These are phyloP conservation scores for Exaiptasia diaphana DNA, from an alignment of 64 coral and sea anemone genomes.

Conservation along the genomic window DNA sequence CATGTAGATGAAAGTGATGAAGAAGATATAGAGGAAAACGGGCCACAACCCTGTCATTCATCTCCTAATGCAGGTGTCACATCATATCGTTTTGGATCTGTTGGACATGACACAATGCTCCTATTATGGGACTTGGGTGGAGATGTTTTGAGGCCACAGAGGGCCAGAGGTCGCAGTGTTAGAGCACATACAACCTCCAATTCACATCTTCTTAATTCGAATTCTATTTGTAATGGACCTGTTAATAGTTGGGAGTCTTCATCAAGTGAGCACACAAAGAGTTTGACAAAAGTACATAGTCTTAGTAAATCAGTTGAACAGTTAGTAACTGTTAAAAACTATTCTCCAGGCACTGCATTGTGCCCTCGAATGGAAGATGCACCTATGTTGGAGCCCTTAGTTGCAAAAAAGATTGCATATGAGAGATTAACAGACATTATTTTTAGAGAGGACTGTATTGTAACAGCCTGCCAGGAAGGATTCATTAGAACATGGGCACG, in stretches of 20 bases:
- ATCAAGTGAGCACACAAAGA: constrained; percentile 66
- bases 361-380: constrained; percentile 87
- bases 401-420: constrained; percentile 95
- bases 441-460: constrained; percentile 94
- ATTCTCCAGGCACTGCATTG: constrained; percentile 68
- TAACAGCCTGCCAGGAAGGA: constrained; percentile 95
- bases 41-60: constrained; percentile 24
- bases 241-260: constrained; percentile 43
- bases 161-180: constrained; percentile 69
- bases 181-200: constrained; percentile 44
- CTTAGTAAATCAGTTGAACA: constrained; percentile 92
- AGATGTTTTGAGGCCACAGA: constrained; percentile 77
- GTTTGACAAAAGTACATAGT: constrained; percentile 84
- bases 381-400: constrained; percentile 86
- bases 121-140: constrained; percentile 92
- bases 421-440: constrained; percentile 81
- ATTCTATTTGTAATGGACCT: constrained; percentile 88
- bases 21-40: constrained; percentile 87
- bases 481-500: constrained; percentile 98
- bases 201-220: constrained; percentile 24
- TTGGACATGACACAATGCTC: constrained; percentile 91
- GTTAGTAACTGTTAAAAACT: constrained; percentile 68
- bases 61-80: constrained; percentile 64
- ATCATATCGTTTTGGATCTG: constrained; percentile 93
- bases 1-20: constrained; percentile 93